A percentile compares a stretch with the other conserved stretches of the same genome.
These are phyloP conservation scores for Centropyge bicolor DNA, from an alignment of 2,797 vertebrate genomes.

Conservation along the genomic window DNA sequence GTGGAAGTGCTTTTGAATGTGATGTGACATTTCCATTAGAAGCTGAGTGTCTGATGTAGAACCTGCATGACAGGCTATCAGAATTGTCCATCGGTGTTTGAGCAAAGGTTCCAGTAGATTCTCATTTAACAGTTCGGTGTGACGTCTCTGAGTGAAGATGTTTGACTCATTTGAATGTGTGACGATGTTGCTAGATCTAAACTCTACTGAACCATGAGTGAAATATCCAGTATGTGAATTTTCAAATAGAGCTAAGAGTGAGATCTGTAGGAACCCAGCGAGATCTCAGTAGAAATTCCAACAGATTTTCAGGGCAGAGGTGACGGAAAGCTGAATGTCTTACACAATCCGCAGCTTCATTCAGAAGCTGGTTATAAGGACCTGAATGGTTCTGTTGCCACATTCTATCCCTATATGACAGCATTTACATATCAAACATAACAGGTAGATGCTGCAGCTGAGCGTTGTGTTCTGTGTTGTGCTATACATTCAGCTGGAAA, in stretches of 20 bases:
- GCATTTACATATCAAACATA: constrained; percentile 16
- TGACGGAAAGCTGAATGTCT: constrained; percentile 12
- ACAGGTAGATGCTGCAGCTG: constrained; percentile 16
- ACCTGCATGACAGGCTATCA: neutral
- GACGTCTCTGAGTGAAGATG: constrained; percentile 2
- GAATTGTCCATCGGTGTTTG: constrained; percentile 5
- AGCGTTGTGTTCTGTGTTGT: constrained; percentile 68
- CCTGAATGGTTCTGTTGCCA: constrained; percentile 35
- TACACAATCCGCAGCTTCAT: constrained; percentile 53
- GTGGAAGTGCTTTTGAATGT: constrained; percentile 5
- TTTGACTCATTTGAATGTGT: constrained; percentile 2
- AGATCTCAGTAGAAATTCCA: constrained; percentile 25
- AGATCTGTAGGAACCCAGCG: constrained; percentile 13
- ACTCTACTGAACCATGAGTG: constrained; percentile 16
- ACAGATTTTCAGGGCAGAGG: constrained; percentile 22
- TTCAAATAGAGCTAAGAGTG: neutral
- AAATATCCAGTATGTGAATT: constrained; percentile 11
- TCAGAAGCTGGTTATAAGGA: constrained; percentile 48
- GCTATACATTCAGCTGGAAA: constrained; percentile 80
- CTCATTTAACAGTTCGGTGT: constrained; percentile 4
- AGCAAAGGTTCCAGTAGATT: constrained; percentile 8
- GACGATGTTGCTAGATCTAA: neutral
- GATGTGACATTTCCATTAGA: constrained; percentile 27
- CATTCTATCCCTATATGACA: constrained; percentile 26
- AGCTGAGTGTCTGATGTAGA: neutral